A percentile compares a stretch with the other conserved stretches of the same genome.
Conservation (phyloP, 2,113 vertebrate genomes). For the Perccottus glenii region DNA sequence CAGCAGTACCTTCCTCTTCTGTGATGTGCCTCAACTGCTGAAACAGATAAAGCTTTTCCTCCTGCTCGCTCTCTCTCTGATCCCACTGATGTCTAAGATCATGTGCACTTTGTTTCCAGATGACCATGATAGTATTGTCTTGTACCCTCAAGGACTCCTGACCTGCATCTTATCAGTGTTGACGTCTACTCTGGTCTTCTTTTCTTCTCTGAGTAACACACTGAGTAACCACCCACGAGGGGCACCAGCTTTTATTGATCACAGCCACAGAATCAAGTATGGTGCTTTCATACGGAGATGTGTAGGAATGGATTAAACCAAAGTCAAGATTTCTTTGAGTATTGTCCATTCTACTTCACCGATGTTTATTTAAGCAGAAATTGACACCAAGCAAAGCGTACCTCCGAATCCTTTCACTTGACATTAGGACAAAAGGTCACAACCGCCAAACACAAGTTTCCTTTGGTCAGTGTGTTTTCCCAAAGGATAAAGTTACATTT, state of each 20-base stretch:
- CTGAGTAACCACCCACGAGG: not conserved
- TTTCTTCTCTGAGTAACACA: constrained; percentile 37
- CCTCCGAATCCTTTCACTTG: constrained; percentile 39
- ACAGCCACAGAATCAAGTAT: too few species aligned
- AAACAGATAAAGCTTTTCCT: constrained; percentile 47
- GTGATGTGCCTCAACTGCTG: constrained; percentile 39
- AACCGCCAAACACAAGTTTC: constrained; percentile 59
- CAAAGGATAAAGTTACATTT: constrained; percentile 72
- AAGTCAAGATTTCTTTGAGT: too few species aligned
- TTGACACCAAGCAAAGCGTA: constrained; percentile 27
- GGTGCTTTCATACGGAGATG: too few species aligned
- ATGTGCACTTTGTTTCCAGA: constrained; percentile 52
- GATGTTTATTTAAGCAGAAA: constrained; percentile 58
- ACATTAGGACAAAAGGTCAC: constrained; percentile 48
- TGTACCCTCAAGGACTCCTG: constrained; percentile 42
- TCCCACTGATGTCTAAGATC: constrained; percentile 38
- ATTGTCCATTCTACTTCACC: not conserved
- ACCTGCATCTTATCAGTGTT: constrained; percentile 59
- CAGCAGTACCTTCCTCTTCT: constrained; percentile 37
- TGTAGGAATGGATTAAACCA: too few species aligned
- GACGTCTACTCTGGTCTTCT: constrained; percentile 22
- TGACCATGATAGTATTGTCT: constrained; percentile 59
- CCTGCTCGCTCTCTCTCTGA: constrained; percentile 21
- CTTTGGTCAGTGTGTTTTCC: constrained; percentile 71
- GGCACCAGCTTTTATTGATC: too few species aligned